phyloP scores from a whole-genome alignment of 2,113 vertebrate genomes.

The Thunnus maccoyii region DNA sequence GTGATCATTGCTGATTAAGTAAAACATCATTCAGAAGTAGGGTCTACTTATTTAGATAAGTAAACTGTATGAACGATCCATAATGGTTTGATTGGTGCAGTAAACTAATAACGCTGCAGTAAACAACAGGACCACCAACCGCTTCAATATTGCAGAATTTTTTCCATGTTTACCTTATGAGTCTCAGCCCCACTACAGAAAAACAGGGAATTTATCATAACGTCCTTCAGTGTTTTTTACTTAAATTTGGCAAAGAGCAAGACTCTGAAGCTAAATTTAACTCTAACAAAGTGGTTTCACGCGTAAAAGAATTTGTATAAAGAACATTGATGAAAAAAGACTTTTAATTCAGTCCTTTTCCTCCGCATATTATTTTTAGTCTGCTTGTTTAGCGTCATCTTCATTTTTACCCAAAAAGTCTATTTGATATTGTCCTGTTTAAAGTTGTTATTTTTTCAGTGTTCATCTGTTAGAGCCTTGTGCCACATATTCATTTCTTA shows the following conservation, averaged over 20 bases:
- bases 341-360: background rate
- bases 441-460: too few species aligned
- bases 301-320: conserved; percentile 11
- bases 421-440: too few species aligned
- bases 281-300: conserved; percentile 29
- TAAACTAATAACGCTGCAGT: conserved; percentile 39
- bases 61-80: conserved; percentile 31
- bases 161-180: conserved; percentile 66
- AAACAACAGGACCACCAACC: conserved; percentile 77
- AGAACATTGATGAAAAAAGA: background rate
- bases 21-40: conserved; percentile 19
- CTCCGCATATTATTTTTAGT: background rate
- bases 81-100: conserved; percentile 28
- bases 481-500: background rate
- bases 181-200: conserved; percentile 53
- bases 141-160: conserved; percentile 53
- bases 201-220: conserved; percentile 63
- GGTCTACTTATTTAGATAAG: conserved; percentile 33
- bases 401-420: background rate
- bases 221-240: conserved; percentile 64
- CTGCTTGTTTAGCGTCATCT: conserved; percentile 1
- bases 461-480: too few species aligned
- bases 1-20: conserved; percentile 32
- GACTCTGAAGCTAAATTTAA: conserved; percentile 46
- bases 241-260: conserved; percentile 44